Base-by-base conservation (phyloP, 2,888 invertebrate species). In the Zygaena filipendulae region DNA sequence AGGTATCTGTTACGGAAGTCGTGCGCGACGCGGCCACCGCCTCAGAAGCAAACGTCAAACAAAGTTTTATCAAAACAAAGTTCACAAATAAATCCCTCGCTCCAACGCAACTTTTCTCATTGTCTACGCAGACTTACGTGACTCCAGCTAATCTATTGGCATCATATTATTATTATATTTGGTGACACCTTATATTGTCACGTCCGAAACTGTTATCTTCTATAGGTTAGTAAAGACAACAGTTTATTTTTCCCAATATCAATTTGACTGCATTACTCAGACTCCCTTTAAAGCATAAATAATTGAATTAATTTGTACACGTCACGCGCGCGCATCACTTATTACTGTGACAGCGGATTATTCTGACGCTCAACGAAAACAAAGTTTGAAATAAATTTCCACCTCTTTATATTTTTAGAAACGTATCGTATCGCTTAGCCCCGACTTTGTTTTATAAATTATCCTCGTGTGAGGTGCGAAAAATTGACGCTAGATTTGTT, bases 21-120 rank as follows among this genome's bases (percentile, higher is more conserved):
- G 43, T 40, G 43, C 45, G 7, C 16, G 16, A 16, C 43, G 42
- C 40, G 48, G 49, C 64, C 58, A 60, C 63, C 70, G 66, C 67
- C 70, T 61, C 57, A 67, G 72, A 74, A 75, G 72, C 71, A 69
- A 68, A 71, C 58, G 68, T 64, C 71, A 66, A 70, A 70, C 63
- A 61, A 75, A 79, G 56, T 77, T 77, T 77, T 74, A 75, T 75
- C 75, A 60, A 61, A 16, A 16, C 48, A 51, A 74, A 74, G 71
- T 75, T 69, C 72, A 74, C 72, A 74, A 74, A 74, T 77, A 75
- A 75, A 74, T 72, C 61, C 64, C 47, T 50, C 52, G 53, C 49
- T 42, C 48, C 38, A 47, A 47, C 37, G 38, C 36, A 72, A 74
- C 63, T 75, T 74, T 72, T 61, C 67, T 61, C 62, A 61, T 69